phyloP scores from a whole-genome alignment of 2,888 invertebrate genomes.

The Eugnorisma glareosa region DNA sequence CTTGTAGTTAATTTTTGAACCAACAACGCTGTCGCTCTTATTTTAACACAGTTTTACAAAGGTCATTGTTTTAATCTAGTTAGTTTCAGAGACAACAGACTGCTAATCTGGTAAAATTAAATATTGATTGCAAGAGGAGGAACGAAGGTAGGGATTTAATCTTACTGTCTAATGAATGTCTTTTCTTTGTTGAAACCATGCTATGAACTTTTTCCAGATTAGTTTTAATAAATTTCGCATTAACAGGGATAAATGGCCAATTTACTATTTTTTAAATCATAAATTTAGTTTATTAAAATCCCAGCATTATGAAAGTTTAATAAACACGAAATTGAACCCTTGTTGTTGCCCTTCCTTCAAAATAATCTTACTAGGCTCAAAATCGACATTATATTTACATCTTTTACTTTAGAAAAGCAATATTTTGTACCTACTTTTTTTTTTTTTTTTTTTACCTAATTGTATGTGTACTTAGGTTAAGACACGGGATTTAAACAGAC shows the following conservation, averaged over 20 bases:
- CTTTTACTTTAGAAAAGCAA: background rate
- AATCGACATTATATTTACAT: slow-evolving; percentile 17
- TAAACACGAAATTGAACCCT: slow-evolving; percentile 12
- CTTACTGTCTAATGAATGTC: background rate
- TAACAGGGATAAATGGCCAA: background rate
- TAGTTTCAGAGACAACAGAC: background rate
- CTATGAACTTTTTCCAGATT: background rate
- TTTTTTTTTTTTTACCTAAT: background rate
- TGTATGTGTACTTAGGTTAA: background rate
- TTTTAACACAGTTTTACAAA: slow-evolving; percentile 6
- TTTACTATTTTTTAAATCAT: background rate
- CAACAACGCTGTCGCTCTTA: background rate
- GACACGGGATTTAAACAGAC: background rate
- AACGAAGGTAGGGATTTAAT: slow-evolving; percentile 1
- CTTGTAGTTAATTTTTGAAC: background rate
- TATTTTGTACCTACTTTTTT: background rate
- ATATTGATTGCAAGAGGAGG: slow-evolving; percentile 13
- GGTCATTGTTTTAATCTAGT: slow-evolving; percentile 14
- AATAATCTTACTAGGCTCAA: slow-evolving; percentile 8
- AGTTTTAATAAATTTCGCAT: background rate
- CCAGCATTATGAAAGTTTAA: slow-evolving; percentile 2
- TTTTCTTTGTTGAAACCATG: background rate
- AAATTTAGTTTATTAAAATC: background rate
- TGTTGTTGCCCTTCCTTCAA: slow-evolving; percentile 15
- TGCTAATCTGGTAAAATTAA: background rate